Evolutionary conservation across 2,797 vertebrate genomes (phyloP).

Genomic region (Chelmon rostratus): DNA sequence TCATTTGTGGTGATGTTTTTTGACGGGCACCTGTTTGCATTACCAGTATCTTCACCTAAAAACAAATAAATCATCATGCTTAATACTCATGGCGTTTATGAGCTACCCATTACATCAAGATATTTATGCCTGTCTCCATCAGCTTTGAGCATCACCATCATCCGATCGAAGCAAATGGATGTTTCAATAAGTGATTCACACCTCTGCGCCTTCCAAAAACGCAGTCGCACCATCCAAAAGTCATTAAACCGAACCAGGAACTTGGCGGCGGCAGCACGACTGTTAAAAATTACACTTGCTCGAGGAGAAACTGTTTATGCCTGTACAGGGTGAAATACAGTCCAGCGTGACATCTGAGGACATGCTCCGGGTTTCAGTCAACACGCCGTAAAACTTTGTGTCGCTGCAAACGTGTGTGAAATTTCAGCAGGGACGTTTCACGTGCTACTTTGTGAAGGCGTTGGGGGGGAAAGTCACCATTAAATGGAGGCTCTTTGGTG

Average conservation of each 20-base stretch:
- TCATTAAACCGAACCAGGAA: slow-evolving; percentile 72
- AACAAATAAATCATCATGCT: slow-evolving; percentile 61
- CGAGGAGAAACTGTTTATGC: slow-evolving; percentile 65
- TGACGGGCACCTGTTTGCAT: slow-evolving; percentile 31
- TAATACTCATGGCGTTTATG: slow-evolving; percentile 46
- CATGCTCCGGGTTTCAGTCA: slow-evolving; percentile 62
- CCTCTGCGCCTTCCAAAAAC: slow-evolving; percentile 66
- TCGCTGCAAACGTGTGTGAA: slow-evolving; percentile 41
- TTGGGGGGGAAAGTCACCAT: slow-evolving; percentile 21
- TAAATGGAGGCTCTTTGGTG: slow-evolving; percentile 34
- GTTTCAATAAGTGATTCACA: slow-evolving; percentile 68
- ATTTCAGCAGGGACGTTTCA: slow-evolving; percentile 36
- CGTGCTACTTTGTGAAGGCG: slow-evolving; percentile 43
- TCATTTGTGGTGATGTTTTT: slow-evolving; percentile 20
- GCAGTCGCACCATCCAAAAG: slow-evolving; percentile 61
- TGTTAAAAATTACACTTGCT: slow-evolving; percentile 62
- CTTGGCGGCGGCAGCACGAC: slow-evolving; percentile 54
- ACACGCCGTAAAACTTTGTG: slow-evolving; percentile 66
- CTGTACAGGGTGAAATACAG: slow-evolving; percentile 63
- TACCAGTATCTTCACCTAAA: slow-evolving; percentile 45
- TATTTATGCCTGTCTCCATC: slow-evolving; percentile 66
- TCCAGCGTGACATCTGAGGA: slow-evolving; percentile 68
- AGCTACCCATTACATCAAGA: slow-evolving; percentile 59
- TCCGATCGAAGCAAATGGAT: slow-evolving; percentile 57
- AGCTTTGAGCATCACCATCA: slow-evolving; percentile 59